Percentiles rank a stretch among this genome's conserved stretches.
Evolutionary conservation across 2,888 invertebrate genomes (phyloP).

Genomic region (Alentia gelatinosa): DNA sequence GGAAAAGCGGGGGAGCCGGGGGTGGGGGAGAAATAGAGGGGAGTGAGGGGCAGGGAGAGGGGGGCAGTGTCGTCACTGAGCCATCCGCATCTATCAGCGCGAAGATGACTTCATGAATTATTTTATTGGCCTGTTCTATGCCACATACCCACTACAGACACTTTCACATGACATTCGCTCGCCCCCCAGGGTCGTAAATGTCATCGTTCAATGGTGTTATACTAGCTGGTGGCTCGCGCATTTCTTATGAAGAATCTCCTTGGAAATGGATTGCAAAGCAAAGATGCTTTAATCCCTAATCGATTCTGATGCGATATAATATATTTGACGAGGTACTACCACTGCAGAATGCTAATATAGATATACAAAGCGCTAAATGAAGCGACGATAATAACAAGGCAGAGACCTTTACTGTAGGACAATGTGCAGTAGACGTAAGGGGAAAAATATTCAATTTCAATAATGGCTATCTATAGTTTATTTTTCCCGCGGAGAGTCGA

Average conservation of each 20-base stretch:
- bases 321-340: not conserved
- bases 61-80: not conserved
- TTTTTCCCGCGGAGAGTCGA: too few relatives aligned
- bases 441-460: too few relatives aligned
- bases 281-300: not conserved
- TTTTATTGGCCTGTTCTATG: not conserved
- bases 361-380: too few relatives aligned
- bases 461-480: too few relatives aligned
- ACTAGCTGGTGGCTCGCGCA: not conserved
- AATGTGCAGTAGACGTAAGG: too few relatives aligned
- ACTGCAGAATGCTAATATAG: too few relatives aligned
- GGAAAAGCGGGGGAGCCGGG: not conserved
- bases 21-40: not conserved
- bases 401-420: too few relatives aligned
- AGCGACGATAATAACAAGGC: too few relatives aligned
- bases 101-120: conserved; percentile 20
- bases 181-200: not conserved
- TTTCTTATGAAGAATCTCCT: not conserved
- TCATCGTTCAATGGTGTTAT: not conserved
- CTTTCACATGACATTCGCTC: conserved; percentile 15
- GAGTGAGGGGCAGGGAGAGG: not conserved
- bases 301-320: not conserved
- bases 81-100: not conserved
- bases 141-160: not conserved
- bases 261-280: not conserved